Base-by-base conservation (phyloP, 2,888 invertebrate species). In the Bombylius discolor region DNA sequence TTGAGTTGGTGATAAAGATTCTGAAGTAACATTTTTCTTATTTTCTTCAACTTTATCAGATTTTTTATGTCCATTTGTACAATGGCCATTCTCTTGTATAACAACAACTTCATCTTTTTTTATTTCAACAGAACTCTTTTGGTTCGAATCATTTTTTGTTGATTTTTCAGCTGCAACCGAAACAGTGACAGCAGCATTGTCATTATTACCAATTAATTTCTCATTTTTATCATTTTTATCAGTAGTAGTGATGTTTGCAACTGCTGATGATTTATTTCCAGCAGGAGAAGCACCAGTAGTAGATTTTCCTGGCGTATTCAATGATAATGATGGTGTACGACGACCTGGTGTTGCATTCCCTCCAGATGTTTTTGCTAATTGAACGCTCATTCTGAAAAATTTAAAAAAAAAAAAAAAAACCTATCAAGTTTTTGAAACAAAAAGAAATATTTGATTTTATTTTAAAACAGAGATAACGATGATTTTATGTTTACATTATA, bases 301-400 rank as follows among this genome's bases (percentile, higher is more conserved):
- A 4, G 49, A 5, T 44, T 49, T 49, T 49, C 45, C 45, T 49
- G 49, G 2, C 7, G 49, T 31, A 44, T 31, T 42, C 44, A 52
- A 23, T 33, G 52, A 52, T 14, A 55, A 32, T 47, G 23, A 23
- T 23, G 50, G 51, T 23, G 50, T 51, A 47, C 55, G 55, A 45
- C 47, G 46, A 12, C 42, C 51, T n/a, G 48, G n/a, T 45, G 49
- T 45, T 42, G 53, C 42, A 45, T 42, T 11, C 4, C 39, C 39
- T 11, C 39, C 39, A 11, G 39, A 8, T 36, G 55, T 47, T 36
- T 55, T 55, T 13, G 46, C 55, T n/a, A 55, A 46, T 51, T 55
- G 55, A 46, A 39, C 50, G 47, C 55, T 55, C 55, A 55, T 55
- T 50, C 13, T 46, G 11, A 48, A 33, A 13, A 53, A 53, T 31